These are phyloP conservation scores for Iphiclides podalirius DNA, from an alignment of 2,888 invertebrate species.

Conservation along the genomic window DNA sequence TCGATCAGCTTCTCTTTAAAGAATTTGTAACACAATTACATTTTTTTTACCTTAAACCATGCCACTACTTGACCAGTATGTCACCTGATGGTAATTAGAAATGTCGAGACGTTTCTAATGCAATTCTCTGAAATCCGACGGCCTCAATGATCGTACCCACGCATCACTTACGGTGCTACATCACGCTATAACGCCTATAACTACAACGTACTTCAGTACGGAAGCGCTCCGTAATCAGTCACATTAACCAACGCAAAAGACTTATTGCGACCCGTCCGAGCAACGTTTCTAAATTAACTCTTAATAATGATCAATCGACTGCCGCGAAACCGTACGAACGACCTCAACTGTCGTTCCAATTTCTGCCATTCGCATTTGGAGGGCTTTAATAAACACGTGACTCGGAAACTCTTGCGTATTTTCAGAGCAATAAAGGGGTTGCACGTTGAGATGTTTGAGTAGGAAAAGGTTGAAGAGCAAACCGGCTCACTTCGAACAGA, in stretches of 20 bases:
- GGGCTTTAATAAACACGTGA: conserved; percentile 2
- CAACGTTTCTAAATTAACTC: not conserved
- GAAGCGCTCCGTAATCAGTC: conserved; percentile 10
- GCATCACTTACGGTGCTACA: not conserved
- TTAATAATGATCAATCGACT: conserved; percentile 7
- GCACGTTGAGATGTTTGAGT: too few species aligned
- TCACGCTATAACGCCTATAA: not conserved
- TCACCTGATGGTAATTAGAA: too few species aligned
- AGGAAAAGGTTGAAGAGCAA: too few species aligned
- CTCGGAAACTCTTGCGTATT: not conserved
- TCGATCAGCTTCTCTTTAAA: too few species aligned
- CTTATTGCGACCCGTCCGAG: conserved; percentile 8
- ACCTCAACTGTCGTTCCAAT: not conserved
- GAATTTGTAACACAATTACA: too few species aligned
- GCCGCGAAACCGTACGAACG: conserved; percentile 8
- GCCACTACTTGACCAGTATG: too few species aligned
- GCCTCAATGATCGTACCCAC: not conserved
- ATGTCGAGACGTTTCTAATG: too few species aligned
- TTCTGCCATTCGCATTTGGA: conserved; percentile 5
- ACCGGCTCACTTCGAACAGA: too few species aligned
- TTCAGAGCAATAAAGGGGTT: not conserved
- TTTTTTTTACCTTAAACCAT: too few species aligned
- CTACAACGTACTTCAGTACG: conserved; percentile 1
- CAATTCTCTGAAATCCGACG: too few species aligned
- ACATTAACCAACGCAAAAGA: not conserved